Evolutionary conservation across 2,888 invertebrate genomes (phyloP).

Genomic region (Tigriopus californicus): DNA sequence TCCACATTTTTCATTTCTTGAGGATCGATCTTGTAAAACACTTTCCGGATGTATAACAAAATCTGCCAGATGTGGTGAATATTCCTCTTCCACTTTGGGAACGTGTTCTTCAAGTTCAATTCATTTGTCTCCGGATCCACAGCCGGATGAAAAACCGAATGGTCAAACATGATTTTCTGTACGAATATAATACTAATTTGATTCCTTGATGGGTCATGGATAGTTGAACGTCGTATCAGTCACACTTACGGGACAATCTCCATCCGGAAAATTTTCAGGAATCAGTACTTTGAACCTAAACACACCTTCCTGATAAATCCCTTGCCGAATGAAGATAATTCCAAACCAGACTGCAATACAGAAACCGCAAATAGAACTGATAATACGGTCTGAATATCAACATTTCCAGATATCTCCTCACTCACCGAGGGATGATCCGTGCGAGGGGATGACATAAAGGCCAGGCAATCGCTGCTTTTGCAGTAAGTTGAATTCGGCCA

Average conservation of each 20-base stretch:
- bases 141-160: conserved; percentile 67
- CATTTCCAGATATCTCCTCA: conserved; percentile 22
- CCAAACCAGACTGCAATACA: conserved; percentile 64
- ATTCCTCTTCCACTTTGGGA: conserved; percentile 60
- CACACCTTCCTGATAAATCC: conserved; percentile 69
- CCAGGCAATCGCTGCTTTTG: conserved; percentile 68
- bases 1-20: background rate
- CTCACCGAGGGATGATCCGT: conserved; percentile 58
- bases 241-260: conserved; percentile 54
- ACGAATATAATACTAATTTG: conserved; percentile 22
- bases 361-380: background rate
- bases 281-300: conserved; percentile 64
- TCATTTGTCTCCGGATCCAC: conserved; percentile 56
- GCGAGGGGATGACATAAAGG: conserved; percentile 79
- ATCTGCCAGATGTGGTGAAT: conserved; percentile 76
- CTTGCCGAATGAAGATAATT: conserved; percentile 69
- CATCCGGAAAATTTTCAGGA: conserved; percentile 71
- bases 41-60: conserved; percentile 57
- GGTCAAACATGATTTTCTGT: conserved; percentile 63
- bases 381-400: background rate
- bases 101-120: conserved; percentile 54
- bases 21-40: conserved; percentile 40
- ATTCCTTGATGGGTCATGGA: background rate
- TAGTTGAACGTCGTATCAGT: background rate
- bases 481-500: conserved; percentile 75